phyloP scores from a whole-genome alignment of 2,888 invertebrate genomes.

The Dryobota labecula region DNA sequence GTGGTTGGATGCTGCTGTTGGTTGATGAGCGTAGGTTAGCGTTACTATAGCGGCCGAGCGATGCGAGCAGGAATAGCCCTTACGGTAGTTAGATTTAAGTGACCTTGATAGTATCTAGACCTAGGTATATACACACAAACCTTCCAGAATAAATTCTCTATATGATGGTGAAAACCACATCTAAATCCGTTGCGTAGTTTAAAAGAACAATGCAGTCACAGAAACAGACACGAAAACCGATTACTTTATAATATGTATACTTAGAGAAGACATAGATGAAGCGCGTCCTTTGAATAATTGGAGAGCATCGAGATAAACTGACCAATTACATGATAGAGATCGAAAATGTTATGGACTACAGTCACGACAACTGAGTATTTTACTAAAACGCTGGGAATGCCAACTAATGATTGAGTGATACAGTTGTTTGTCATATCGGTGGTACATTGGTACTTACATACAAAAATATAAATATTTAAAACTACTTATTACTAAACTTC shows the following conservation, averaged over 20 bases:
- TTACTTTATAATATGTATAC: not conserved
- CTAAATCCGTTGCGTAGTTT: too few relatives aligned
- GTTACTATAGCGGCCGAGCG: too few relatives aligned
- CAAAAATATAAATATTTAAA: not conserved
- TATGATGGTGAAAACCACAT: too few relatives aligned
- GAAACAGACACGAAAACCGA: not conserved
- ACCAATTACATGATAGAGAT: slow-evolving; percentile 47
- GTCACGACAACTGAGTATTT: slow-evolving; percentile 30
- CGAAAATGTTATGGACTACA: not conserved
- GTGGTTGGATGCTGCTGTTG: too few relatives aligned
- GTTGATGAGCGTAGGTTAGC: too few relatives aligned
- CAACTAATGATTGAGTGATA: slow-evolving; percentile 6
- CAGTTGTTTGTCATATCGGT: not conserved
- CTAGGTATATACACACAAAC: too few relatives aligned
- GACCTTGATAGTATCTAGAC: too few relatives aligned
- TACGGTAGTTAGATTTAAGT: too few relatives aligned
- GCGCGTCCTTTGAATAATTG: slow-evolving; percentile 39
- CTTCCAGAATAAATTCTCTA: too few relatives aligned
- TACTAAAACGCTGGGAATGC: slow-evolving; percentile 9
- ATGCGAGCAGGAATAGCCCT: too few relatives aligned
- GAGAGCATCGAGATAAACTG: slow-evolving; percentile 46
- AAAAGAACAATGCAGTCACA: not conserved
- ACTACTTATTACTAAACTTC: too few relatives aligned
- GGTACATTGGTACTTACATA: not conserved
- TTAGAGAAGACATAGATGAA: not conserved